Evolutionary conservation across 2,888 invertebrate species (phyloP), one percentile per base, ranked within the genome.

Genomic region (Chrysina gloriosa): DNA sequence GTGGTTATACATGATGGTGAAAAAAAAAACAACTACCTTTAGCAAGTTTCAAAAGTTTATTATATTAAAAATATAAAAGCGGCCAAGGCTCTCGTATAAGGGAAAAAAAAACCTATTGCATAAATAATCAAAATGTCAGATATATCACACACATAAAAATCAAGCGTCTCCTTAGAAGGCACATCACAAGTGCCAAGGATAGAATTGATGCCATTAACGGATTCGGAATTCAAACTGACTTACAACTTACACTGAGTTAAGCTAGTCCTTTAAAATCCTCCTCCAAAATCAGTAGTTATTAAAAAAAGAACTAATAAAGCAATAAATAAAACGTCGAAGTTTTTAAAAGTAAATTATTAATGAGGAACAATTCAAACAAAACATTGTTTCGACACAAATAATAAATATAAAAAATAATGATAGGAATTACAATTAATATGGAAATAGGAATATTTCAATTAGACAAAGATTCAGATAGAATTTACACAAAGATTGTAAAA

Each of bases 201-300:
- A 50, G 23, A 23, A 19, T 29, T 36, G 11, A 65, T 14, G n/a
- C 27, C n/a, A 23, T 11, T 47, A 58, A 9, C 1, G 52, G 63
- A 54, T 52, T 39, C 21, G 29, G 63, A 67, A 16, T 50, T 48
- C 39, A 58, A 63, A 50, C 25, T 61, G 58, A 61, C 65, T 66
- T 6, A 29, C 11, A 58, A 69, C 50, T 64, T 69, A 75, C 72
- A 50, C 74, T 65, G 39, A n/a, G 76, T 76, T 74, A 77, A 77
- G 76, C 71, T 65, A 72, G 76, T 67, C 48, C 72, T 77, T 75
- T 70, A 58, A 64, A 61, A 68, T 65, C 48, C 67, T 64, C 56
- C 68, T 52, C 61, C 61, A 19, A 58, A 58, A 7, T 39, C n/a
- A 61, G n/a, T n/a, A n/a, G n/a, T n/a, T n/a, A n/a, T n/a, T n/a